Evolutionary conservation across 2,113 vertebrate species (phyloP).

Genomic region (Cichladusa arquata): DNA sequence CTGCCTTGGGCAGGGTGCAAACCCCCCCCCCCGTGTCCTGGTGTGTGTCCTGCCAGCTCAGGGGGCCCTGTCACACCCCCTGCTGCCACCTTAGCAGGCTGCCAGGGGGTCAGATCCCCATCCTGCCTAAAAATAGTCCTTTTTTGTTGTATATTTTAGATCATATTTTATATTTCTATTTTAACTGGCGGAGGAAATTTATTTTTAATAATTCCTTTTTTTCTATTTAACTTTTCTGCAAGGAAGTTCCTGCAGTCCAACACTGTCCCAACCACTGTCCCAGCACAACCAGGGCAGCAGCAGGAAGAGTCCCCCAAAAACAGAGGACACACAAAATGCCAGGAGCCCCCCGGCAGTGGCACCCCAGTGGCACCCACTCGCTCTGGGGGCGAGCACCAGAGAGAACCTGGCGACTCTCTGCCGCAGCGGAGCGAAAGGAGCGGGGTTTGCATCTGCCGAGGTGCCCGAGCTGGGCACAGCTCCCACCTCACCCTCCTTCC

Average conservation of each 20-base stretch:
- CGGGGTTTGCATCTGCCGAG: neutral
- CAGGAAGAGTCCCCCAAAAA: neutral
- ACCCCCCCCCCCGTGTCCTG: neutral
- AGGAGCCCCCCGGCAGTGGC: neutral
- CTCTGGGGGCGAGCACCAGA: neutral
- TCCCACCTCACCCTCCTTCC: neutral
- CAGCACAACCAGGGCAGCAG: neutral
- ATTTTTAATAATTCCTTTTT: too few species aligned
- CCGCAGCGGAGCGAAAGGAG: neutral
- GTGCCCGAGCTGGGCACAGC: neutral
- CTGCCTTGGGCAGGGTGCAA: neutral
- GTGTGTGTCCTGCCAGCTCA: neutral
- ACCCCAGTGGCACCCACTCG: neutral
- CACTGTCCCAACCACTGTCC: accelerated
- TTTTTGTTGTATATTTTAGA: neutral
- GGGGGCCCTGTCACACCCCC: neutral
- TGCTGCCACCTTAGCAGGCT: neutral
- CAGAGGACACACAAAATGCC: neutral
- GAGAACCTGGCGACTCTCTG: too few species aligned
- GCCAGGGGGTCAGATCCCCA: neutral
- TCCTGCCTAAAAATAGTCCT: neutral
- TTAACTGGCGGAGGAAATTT: neutral
- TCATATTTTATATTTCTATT: neutral
- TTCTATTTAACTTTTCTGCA: neutral
- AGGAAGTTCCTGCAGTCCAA: accelerated